Evolutionary conservation across 37 sponge, comb jelly and placozoan genomes (phyloP).

Genomic region (Chondrilla cf. caribensis): DNA sequence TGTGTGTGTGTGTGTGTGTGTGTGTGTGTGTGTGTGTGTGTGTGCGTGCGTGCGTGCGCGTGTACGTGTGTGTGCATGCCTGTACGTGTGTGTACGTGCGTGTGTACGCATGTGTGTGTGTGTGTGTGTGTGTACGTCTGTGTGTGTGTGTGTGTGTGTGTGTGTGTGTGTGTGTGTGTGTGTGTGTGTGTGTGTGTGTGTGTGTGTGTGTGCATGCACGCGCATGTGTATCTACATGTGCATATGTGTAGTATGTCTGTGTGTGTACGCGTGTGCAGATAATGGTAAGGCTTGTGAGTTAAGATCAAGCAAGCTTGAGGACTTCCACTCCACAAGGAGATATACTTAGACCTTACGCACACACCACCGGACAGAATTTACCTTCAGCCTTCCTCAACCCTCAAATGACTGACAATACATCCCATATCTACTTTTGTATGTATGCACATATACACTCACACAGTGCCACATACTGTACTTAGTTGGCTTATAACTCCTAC

Average conservation of each 20-base stretch:
- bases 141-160: background rate
- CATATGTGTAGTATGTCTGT: background rate
- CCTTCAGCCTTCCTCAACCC: too few species aligned
- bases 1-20: constrained; percentile 22
- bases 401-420: too few species aligned
- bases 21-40: constrained; percentile 8
- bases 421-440: too few species aligned
- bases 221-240: background rate
- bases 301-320: too few species aligned
- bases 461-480: too few species aligned
- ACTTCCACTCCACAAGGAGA: too few species aligned
- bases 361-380: too few species aligned
- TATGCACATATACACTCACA: too few species aligned
- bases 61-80: background rate
- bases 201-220: constrained; percentile 5
- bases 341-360: too few species aligned
- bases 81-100: constrained; percentile 10
- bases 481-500: too few species aligned
- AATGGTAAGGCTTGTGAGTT: too few species aligned
- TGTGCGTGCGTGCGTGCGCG: background rate
- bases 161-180: constrained; percentile 12
- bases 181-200: constrained; percentile 22
- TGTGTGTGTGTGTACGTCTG: constrained; percentile 1
- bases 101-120: background rate
- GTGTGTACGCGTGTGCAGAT: background rate